Evolutionary conservation across 2,797 vertebrate genomes (phyloP).

Genomic region (Enteromius mattozi): DNA sequence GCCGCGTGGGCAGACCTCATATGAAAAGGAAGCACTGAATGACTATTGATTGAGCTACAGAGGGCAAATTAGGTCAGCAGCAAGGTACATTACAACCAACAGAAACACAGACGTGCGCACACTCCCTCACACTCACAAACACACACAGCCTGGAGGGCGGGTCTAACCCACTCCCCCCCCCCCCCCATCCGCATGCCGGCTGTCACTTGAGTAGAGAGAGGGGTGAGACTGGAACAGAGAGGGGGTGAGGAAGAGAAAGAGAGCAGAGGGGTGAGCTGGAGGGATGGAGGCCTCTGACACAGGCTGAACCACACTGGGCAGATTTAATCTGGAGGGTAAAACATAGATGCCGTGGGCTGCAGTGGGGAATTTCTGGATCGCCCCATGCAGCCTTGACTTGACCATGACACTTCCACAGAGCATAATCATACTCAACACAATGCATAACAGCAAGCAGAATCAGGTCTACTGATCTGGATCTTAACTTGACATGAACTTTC

Average conservation of each 20-base stretch:
- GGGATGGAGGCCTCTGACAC: conserved; percentile 63
- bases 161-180: conserved; percentile 20
- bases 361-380: conserved; percentile 32
- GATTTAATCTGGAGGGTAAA: conserved; percentile 68
- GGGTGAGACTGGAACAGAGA: conserved; percentile 35
- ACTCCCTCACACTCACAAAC: conserved; percentile 44
- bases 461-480: background rate
- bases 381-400: conserved; percentile 38
- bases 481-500: background rate
- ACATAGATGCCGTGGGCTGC: conserved; percentile 53
- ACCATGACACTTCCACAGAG: conserved; percentile 11
- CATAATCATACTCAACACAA: conserved; percentile 1
- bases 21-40: conserved; percentile 64
- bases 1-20: conserved; percentile 43
- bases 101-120: conserved; percentile 59
- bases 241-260: conserved; percentile 43
- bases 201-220: conserved; percentile 56
- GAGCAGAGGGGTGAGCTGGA: conserved; percentile 40
- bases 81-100: conserved; percentile 60
- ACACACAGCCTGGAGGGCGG: conserved; percentile 40
- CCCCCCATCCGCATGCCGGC: conserved; percentile 31
- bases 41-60: conserved; percentile 67
- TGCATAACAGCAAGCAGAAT: background rate
- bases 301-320: conserved; percentile 71
- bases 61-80: conserved; percentile 66